phyloP scores from a whole-genome alignment of 2,113 vertebrate species.

The Clarias gariepinus region DNA sequence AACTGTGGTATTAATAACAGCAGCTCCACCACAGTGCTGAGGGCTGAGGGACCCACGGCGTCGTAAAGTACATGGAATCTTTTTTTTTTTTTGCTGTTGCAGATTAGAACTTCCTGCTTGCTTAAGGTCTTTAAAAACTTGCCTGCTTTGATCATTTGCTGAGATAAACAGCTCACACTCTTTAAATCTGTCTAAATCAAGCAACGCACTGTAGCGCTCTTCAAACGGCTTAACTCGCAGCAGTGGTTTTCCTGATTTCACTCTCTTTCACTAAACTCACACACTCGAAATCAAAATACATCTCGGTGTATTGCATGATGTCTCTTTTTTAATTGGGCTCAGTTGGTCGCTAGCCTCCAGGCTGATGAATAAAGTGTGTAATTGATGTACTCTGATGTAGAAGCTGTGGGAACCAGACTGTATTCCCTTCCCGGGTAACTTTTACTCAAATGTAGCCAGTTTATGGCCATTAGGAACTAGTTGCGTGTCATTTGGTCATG shows the following conservation, averaged over 20 bases:
- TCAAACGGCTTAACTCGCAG: not conserved
- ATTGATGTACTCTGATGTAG: conserved; percentile 8
- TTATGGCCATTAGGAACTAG: not conserved
- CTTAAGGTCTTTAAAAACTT: conserved; percentile 14
- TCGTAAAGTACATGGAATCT: not conserved
- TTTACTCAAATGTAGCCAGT: not conserved
- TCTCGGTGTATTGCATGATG: not conserved
- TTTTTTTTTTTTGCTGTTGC: not conserved
- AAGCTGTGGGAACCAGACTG: not conserved
- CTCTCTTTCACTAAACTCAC: not conserved
- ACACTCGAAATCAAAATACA: not conserved
- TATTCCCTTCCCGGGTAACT: not conserved
- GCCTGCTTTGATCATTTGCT: not conserved
- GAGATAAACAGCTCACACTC: conserved; percentile 14
- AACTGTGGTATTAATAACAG: not conserved
- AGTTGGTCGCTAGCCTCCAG: not conserved
- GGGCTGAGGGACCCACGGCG: not conserved
- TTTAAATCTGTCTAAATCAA: not conserved
- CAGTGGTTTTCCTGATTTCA: not conserved
- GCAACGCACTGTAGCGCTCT: not conserved
- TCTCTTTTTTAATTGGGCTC: conserved; percentile 1
- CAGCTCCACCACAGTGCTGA: not conserved
- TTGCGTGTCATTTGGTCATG: not conserved
- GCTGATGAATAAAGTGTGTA: not conserved
- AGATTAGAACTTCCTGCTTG: conserved; percentile 5